Conservation (phyloP, 1,140 invertebrate genomes). For the Lanistes nyassanus region DNA sequence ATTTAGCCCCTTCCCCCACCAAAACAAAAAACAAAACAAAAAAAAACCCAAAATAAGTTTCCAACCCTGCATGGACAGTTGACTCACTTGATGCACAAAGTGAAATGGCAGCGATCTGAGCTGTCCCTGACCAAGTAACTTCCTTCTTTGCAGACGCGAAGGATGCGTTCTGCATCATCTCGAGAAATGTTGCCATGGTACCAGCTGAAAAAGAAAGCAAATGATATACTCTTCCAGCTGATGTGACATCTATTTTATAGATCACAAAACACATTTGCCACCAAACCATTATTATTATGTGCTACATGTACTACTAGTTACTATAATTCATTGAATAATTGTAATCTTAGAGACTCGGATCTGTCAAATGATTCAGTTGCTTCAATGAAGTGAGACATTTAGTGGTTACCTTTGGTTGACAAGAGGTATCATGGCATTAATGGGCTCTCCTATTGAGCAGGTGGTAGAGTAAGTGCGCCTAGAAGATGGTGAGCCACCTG, state of each 20-base stretch:
- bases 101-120: slow-evolving; percentile 58
- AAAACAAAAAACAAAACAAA: slow-evolving; percentile 15
- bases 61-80: not conserved
- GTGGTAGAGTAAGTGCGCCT: not conserved
- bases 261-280: not conserved
- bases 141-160: slow-evolving; percentile 58
- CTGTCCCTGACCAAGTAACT: slow-evolving; percentile 62
- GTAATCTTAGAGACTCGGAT: not conserved
- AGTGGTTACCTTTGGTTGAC: slow-evolving; percentile 84
- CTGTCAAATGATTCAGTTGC: not conserved
- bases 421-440: slow-evolving; percentile 82
- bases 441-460: slow-evolving; percentile 74
- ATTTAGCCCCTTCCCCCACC: too few relatives aligned
- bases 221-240: not conserved
- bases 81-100: slow-evolving; percentile 61
- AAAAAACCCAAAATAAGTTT: not conserved
- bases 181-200: slow-evolving; percentile 62
- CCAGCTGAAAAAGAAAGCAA: slow-evolving; percentile 49
- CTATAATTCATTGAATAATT: slow-evolving; percentile 1
- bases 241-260: too few relatives aligned
- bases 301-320: not conserved
- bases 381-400: not conserved
- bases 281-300: not conserved
- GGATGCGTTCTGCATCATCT: slow-evolving; percentile 52
- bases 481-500: not conserved